These are phyloP conservation scores for Plusia festucae DNA, from an alignment of 2,888 invertebrate species.

Conservation along the genomic window DNA sequence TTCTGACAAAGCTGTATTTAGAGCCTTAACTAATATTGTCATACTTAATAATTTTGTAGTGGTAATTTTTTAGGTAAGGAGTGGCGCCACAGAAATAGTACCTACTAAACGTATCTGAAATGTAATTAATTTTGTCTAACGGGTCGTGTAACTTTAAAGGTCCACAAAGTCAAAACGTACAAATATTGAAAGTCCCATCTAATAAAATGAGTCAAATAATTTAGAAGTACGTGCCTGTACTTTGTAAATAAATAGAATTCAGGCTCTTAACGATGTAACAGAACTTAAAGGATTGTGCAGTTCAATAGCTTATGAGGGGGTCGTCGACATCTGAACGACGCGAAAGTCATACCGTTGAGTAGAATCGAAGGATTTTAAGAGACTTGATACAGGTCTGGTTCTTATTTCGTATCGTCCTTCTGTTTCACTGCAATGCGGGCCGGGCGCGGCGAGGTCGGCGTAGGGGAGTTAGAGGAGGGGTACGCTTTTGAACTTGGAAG, in stretches of 20 bases:
- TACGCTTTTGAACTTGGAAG: slow-evolving; percentile 81
- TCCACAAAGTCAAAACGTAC: neutral
- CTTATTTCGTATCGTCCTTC: slow-evolving; percentile 76
- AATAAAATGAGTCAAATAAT: neutral
- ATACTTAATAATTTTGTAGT: slow-evolving; percentile 58
- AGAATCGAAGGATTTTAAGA: slow-evolving; percentile 63
- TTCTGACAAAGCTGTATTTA: slow-evolving; percentile 65
- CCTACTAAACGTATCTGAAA: neutral
- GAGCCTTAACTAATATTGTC: slow-evolving; percentile 52
- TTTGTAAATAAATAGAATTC: slow-evolving; percentile 55
- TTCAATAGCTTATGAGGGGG: slow-evolving; percentile 58
- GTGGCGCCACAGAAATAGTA: no score
- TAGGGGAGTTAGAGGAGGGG: slow-evolving; percentile 62
- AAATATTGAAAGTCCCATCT: neutral
- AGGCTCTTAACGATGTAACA: slow-evolving; percentile 51
- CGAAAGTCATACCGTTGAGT: slow-evolving; percentile 55
- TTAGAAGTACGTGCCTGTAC: neutral
- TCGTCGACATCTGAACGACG: slow-evolving; percentile 59
- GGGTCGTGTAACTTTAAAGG: neutral
- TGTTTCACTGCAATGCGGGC: slow-evolving; percentile 86
- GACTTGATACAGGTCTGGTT: slow-evolving; percentile 66
- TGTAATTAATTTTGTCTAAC: neutral
- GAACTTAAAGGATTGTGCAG: slow-evolving; percentile 56
- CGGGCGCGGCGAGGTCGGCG: slow-evolving; percentile 65
- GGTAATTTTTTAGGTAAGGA: neutral